Evolutionary conservation across 2,888 invertebrate species (phyloP).

Genomic region (Lasioglossum leucozonium): DNA sequence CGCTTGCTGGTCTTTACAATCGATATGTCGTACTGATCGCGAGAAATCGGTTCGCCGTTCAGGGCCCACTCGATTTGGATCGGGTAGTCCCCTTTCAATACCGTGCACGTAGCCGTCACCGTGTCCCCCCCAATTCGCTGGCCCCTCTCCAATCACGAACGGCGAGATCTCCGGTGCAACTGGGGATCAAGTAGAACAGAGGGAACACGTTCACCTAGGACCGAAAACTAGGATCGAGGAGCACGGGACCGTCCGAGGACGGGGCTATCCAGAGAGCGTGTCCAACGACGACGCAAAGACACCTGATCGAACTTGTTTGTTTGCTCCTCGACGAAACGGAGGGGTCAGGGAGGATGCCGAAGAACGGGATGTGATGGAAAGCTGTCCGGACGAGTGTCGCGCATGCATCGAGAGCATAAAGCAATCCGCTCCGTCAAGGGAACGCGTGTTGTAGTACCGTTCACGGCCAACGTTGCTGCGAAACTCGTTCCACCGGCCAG

Average conservation of each 20-base stretch:
- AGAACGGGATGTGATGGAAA: constrained; percentile 16
- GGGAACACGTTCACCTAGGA: background rate
- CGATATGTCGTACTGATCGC: constrained; percentile 84
- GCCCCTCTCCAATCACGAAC: constrained; percentile 89
- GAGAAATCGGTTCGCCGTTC: constrained; percentile 87
- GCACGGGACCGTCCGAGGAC: background rate
- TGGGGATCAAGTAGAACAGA: constrained; percentile 75
- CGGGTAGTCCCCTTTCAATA: constrained; percentile 91
- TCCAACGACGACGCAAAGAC: background rate
- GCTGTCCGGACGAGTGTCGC: constrained; percentile 43
- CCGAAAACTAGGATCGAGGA: background rate
- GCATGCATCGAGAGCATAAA: constrained; percentile 62
- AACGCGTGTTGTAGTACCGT: constrained; percentile 85
- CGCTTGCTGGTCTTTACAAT: constrained; percentile 87
- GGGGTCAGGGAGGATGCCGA: constrained; percentile 1
- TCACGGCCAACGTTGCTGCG: constrained; percentile 88
- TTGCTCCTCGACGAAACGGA: background rate
- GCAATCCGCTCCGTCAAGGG: constrained; percentile 25
- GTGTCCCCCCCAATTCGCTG: constrained; percentile 90
- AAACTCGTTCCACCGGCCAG: constrained; percentile 87
- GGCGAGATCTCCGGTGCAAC: constrained; percentile 91
- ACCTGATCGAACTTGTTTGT: background rate
- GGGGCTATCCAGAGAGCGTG: background rate
- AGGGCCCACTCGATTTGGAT: constrained; percentile 91
- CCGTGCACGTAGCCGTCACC: constrained; percentile 89